Evolutionary conservation across 2,797 vertebrate genomes (phyloP).

Genomic region (Telmatherina bonti): DNA sequence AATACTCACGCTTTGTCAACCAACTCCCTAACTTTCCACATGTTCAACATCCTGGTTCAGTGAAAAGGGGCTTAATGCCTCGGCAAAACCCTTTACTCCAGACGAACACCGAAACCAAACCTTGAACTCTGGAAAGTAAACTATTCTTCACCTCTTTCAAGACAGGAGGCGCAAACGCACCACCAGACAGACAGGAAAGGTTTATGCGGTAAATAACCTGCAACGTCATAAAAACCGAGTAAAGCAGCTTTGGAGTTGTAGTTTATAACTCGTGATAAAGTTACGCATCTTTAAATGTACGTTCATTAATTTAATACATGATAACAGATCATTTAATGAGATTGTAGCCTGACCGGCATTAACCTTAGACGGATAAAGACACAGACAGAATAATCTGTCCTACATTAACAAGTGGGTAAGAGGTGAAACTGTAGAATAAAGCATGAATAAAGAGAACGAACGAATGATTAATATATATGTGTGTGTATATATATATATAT

Average conservation of each 20-base stretch:
- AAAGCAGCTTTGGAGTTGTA: conserved; percentile 66
- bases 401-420: no score
- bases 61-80: conserved; percentile 76
- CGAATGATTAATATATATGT: no score
- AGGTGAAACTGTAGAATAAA: no score
- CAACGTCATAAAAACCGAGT: conserved; percentile 69
- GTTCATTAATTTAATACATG: not conserved
- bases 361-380: not conserved
- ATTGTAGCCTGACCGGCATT: not conserved
- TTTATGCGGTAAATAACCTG: conserved; percentile 72
- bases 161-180: conserved; percentile 76
- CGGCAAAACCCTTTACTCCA: conserved; percentile 72
- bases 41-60: conserved; percentile 90
- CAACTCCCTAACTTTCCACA: conserved; percentile 98
- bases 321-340: not conserved
- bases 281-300: not conserved
- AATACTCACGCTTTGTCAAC: conserved; percentile 98
- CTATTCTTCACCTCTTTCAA: conserved; percentile 74
- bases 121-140: conserved; percentile 82
- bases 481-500: no score
- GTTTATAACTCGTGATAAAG: conserved; percentile 33
- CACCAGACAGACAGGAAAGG: conserved; percentile 63
- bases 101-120: conserved; percentile 71
- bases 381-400: no score
- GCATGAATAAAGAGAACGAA: no score